Percentiles rank a stretch among this genome's conserved stretches.
These are phyloP conservation scores for Noctua fimbriata DNA, from an alignment of 2,888 invertebrate species.

Conservation along the genomic window DNA sequence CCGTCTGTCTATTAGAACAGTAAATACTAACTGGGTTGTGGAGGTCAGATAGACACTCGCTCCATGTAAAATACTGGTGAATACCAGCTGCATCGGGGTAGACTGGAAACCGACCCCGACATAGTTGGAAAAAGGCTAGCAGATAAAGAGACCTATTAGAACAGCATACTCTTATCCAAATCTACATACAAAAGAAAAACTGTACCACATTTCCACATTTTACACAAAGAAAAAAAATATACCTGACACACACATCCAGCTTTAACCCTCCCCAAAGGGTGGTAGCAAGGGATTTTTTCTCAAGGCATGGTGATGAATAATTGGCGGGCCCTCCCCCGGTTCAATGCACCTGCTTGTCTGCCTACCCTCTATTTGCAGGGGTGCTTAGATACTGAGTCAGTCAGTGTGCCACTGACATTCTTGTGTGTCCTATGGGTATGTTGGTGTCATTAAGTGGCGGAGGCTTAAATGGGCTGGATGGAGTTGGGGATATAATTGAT, in stretches of 20 bases:
- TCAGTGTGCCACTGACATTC: constrained; percentile 78
- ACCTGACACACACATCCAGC: constrained; percentile 28
- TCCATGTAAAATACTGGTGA: no score
- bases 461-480: background rate
- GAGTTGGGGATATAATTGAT: constrained; percentile 1
- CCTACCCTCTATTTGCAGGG: constrained; percentile 67
- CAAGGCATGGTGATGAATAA: constrained; percentile 79
- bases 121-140: no score
- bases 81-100: no score
- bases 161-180: no score
- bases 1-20: background rate
- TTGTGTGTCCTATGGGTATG: constrained; percentile 47
- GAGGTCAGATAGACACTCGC: no score
- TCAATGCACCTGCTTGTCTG: constrained; percentile 74
- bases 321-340: constrained; percentile 74
- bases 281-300: constrained; percentile 71
- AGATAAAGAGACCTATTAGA: no score
- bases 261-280: constrained; percentile 62
- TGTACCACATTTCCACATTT: background rate
- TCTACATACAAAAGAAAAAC: background rate
- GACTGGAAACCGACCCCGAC: no score
- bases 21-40: no score
- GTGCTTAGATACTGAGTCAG: constrained; percentile 72
- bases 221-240: constrained; percentile 27
- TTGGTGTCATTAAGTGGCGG: constrained; percentile 38